Base-by-base conservation (phyloP, 2,113 vertebrate species). In the Elachura formosa region DNA sequence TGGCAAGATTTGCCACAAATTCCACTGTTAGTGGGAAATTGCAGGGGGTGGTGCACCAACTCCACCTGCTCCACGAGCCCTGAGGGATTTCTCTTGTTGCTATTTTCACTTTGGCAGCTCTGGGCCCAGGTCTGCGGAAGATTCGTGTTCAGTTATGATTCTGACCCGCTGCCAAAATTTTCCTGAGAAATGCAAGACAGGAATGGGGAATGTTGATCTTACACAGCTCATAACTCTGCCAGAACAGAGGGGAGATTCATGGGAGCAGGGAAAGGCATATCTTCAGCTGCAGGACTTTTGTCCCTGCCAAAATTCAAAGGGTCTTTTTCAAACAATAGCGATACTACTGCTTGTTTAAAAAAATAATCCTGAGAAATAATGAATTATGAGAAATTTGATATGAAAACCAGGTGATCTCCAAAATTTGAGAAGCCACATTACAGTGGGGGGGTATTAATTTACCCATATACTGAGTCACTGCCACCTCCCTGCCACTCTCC, bases 131-230 rank as follows among this genome's bases (percentile, higher is more conserved):
- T 91, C 43, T 74, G 71, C 0, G 0, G 59, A 96, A 67, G 31
- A 62, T 33, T 56, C 4, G 0, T 34, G 29, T 71, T 94, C 78
- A 74, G 87, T 86, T 90, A 74, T 84, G 73, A 85, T 49, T 71
- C 64, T 86, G 89, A 93, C 18, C 3, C 0, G 0, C 78, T 86
- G 94, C 87, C 95, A 95, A 76, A 25, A 73, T 83, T 82, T 95
- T 93, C 87, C 81, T 85, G 84, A 89, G 89, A 94, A 91, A 91
- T 31, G 29, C 55, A 85, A 95, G 67, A 29, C 66, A 77, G 61
- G 56, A 62, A 69, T 34, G 43, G 79, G 75, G 87, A 94, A 86
- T 0, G 5, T 63, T 3, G 8, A 74, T 88, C 82, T 93, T 83
- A 20, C 52, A 63, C 93, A 87, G 81, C 61, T 91, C 78, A 48